Conservation (phyloP, 2,113 vertebrate species). For the Passer domesticus region DNA sequence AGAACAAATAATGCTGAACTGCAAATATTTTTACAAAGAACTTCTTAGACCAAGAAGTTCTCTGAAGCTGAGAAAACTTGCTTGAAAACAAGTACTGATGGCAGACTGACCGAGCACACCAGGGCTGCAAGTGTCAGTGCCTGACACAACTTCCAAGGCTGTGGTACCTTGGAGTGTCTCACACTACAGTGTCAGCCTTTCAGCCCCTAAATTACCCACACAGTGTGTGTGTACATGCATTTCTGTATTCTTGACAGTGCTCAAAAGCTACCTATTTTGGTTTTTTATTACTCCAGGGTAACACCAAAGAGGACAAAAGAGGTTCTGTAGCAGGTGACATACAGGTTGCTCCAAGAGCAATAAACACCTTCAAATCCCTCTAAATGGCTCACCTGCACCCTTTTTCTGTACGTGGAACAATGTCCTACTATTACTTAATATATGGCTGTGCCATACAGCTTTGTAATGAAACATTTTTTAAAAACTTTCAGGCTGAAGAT, state of each 20-base stretch:
- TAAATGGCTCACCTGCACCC: neutral
- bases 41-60: neutral
- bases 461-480: neutral
- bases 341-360: neutral
- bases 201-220: neutral
- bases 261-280: neutral
- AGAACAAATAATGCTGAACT: neutral
- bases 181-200: neutral
- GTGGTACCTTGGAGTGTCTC: neutral
- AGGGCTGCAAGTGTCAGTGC: rapidly evolving
- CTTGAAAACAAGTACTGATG: neutral
- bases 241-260: neutral
- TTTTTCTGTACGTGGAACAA: neutral
- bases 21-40: neutral
- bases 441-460: neutral
- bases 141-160: neutral
- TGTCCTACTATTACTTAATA: neutral
- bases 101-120: neutral
- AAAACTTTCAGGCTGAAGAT: neutral
- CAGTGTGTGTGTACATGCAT: neutral
- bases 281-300: neutral
- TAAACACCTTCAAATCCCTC: neutral
- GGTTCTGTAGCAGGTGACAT: neutral
- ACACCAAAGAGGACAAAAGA: neutral
- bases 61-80: neutral